These are phyloP conservation scores for Phalloptychus januarius DNA, from an alignment of 2,797 vertebrate species.

Conservation along the genomic window DNA sequence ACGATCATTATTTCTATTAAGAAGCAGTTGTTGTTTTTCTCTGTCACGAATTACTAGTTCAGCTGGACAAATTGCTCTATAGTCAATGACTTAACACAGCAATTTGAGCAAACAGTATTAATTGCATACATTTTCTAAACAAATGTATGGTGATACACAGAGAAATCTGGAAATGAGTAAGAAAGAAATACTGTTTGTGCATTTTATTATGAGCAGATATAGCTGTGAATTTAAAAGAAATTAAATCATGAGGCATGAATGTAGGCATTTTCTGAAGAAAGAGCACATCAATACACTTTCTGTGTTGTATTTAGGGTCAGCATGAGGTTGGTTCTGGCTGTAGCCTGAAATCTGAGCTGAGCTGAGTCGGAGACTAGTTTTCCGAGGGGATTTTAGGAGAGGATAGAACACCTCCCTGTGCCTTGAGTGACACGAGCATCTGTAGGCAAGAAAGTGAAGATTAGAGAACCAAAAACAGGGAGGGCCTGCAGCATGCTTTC, in stretches of 20 bases:
- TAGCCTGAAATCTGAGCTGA: not conserved
- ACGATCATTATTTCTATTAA: not conserved
- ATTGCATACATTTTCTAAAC: not conserved
- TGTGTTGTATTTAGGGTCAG: not conserved
- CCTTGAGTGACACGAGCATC: not conserved
- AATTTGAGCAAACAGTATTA: not conserved
- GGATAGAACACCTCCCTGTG: not conserved
- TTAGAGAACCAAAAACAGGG: not conserved
- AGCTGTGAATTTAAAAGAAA: not conserved
- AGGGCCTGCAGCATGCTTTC: not conserved
- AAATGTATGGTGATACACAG: not conserved
- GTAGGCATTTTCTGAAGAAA: not conserved
- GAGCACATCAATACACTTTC: not conserved
- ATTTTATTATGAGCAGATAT: not conserved
- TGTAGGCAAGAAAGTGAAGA: conserved; percentile 1
- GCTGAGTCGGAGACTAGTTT: not conserved
- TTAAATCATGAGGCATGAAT: not conserved
- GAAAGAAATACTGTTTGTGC: not conserved
- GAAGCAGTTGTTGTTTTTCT: not conserved
- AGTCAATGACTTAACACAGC: not conserved
- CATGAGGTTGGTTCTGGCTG: not conserved
- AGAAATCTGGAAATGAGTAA: not conserved
- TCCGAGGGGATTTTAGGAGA: not conserved
- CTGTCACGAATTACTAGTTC: not conserved
- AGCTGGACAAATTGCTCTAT: not conserved